A percentile compares a stretch with the other conserved stretches of the same genome.
phyloP scores from a whole-genome alignment of 2,113 vertebrate genomes.

The Pycnonotus jocosus region DNA sequence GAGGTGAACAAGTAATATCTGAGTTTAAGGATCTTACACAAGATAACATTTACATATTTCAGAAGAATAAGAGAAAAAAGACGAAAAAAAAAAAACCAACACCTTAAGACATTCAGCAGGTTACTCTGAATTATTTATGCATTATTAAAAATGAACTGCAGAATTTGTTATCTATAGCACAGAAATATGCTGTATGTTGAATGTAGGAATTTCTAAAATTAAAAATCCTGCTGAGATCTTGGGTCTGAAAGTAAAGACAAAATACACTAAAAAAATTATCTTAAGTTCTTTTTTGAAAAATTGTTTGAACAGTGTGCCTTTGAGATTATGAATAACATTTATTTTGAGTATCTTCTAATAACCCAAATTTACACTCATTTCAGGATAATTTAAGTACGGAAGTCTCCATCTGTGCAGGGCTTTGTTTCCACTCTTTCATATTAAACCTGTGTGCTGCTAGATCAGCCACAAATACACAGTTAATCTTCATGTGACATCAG shows the following conservation, averaged over 20 bases:
- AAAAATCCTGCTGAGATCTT: background rate
- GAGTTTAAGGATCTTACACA: background rate
- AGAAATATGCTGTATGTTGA: background rate
- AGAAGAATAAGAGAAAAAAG: background rate
- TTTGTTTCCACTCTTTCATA: background rate
- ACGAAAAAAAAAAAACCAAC: background rate
- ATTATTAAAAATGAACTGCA: background rate
- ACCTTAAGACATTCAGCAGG: background rate
- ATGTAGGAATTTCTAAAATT: background rate
- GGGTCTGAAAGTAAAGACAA: background rate
- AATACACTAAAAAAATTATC: background rate
- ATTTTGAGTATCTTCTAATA: background rate
- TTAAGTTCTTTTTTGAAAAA: background rate
- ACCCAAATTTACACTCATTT: background rate
- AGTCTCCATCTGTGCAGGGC: background rate
- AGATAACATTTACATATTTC: background rate
- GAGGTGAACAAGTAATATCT: background rate
- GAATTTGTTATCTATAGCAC: background rate
- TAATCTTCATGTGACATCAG: background rate
- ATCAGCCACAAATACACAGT: background rate
- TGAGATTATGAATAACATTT: background rate
- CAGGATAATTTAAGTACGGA: background rate
- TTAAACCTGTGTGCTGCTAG: background rate
- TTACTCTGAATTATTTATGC: background rate
- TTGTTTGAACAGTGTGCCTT: background rate